Evolutionary conservation across 2,113 vertebrate genomes (phyloP).

Genomic region (Ginglymostoma cirratum): DNA sequence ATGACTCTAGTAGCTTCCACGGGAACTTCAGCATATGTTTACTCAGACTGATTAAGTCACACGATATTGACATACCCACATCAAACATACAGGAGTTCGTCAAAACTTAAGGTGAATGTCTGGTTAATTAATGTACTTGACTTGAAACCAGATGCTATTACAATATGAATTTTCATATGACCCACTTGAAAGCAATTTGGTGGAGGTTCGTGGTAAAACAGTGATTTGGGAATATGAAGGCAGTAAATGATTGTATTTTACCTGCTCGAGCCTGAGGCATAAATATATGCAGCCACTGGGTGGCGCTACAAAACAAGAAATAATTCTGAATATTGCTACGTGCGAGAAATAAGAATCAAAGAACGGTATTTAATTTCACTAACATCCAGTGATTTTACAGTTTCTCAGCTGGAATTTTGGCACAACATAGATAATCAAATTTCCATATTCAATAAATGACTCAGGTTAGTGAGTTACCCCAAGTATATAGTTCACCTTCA

Average conservation of each 20-base stretch:
- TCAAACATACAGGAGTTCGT: background rate
- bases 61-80: no score
- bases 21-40: background rate
- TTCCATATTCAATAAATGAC: background rate
- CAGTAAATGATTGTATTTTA: background rate
- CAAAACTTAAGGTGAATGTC: background rate
- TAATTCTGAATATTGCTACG: background rate
- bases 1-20: background rate
- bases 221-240: background rate
- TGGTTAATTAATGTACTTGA: background rate
- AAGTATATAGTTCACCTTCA: background rate
- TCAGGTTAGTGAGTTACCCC: background rate
- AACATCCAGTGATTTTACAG: background rate
- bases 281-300: background rate
- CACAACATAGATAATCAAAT: no score
- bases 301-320: constrained; percentile 2
- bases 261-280: no score
- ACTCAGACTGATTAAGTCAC: background rate
- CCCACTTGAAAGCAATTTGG: background rate
- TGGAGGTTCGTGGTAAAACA: background rate
- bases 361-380: background rate
- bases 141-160: background rate
- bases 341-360: background rate
- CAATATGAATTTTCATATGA: background rate
- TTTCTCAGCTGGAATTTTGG: background rate